Evolutionary conservation across 2,797 vertebrate species (phyloP), one percentile per base, ranked within the genome.

Genomic region (Lemur catta): DNA sequence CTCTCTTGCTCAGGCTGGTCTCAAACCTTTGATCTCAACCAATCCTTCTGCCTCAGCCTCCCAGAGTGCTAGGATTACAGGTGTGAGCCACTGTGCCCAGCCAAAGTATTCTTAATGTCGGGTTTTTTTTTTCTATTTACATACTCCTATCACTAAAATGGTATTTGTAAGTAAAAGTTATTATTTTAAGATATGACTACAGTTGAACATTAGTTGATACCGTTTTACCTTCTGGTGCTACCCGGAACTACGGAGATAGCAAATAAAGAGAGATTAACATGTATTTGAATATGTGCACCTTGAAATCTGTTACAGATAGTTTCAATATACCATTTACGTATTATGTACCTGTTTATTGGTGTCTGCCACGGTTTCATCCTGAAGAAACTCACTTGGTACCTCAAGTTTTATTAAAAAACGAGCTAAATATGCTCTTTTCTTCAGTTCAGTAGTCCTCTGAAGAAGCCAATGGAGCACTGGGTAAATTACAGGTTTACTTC

Each of bases 391-490:
- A 1, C 98, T 97, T 76, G 99, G 99, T 93, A 99, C 99, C 33
- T 99, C 99, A 41, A 99, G 95, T 98, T 99, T 99, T 96, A 99
- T 98, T 8, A 99, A 99, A 97, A 99, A 99, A 26, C 99, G 99
- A 81, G 99, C 99, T 97, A 99, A 98, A 96, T 99, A 99, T 2
- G 99, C 99, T 96, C 99, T 99, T 98, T 99, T 99, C 98, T 99
- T 99, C 95, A 99, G 98, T 71, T 99, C 99, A 41, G 93, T 98
- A 93, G 99, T 98, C 97, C 99, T 99, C 98, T 99, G 99, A 13
- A 99, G 99, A 95, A 99, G 99, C 99, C 99, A 99, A 11, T 99
- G 98, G 41, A 99, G 98, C 96, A 99, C 99, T 20, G 99, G 99
- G 96, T 99, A 99, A 97, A 99, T 98, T 59, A 99, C 99, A 41